Percentiles rank a stretch among this genome's conserved stretches.
Conservation (phyloP, 2,113 vertebrate species). For the Hylia prasina region DNA sequence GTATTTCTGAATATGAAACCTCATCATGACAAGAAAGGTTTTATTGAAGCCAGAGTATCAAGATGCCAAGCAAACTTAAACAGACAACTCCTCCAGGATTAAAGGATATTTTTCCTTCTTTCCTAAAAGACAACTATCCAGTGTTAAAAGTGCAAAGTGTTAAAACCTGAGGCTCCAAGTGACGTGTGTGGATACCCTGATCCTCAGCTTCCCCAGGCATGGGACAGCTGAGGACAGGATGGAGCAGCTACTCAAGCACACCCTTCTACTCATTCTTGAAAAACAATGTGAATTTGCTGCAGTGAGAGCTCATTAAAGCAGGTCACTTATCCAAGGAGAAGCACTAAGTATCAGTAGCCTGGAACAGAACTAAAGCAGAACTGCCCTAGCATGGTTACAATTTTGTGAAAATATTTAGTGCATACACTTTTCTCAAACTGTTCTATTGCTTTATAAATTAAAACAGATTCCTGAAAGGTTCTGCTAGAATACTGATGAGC, state of each 20-base stretch:
- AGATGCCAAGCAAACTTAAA: neutral
- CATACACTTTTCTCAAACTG: neutral
- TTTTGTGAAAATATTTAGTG: neutral
- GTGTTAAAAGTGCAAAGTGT: neutral
- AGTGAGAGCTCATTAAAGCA: neutral
- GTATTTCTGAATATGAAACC: neutral
- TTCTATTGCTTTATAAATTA: conserved; percentile 1
- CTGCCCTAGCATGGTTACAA: neutral
- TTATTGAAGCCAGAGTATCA: neutral
- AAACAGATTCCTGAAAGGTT: neutral
- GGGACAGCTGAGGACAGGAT: neutral
- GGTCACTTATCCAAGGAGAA: neutral
- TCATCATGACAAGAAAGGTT: neutral
- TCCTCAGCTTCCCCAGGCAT: neutral
- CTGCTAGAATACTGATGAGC: conserved; percentile 6
- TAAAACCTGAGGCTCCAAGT: neutral
- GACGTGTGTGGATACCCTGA: neutral
- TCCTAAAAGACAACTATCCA: neutral
- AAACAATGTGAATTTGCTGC: neutral
- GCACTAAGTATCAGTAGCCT: neutral
- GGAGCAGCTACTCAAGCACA: rapidly evolving
- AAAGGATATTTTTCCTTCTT: neutral
- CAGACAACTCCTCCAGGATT: neutral
- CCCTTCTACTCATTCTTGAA: neutral
- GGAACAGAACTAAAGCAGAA: neutral